Base-by-base conservation (phyloP, 2,888 invertebrate genomes). In the Acronicta alni region DNA sequence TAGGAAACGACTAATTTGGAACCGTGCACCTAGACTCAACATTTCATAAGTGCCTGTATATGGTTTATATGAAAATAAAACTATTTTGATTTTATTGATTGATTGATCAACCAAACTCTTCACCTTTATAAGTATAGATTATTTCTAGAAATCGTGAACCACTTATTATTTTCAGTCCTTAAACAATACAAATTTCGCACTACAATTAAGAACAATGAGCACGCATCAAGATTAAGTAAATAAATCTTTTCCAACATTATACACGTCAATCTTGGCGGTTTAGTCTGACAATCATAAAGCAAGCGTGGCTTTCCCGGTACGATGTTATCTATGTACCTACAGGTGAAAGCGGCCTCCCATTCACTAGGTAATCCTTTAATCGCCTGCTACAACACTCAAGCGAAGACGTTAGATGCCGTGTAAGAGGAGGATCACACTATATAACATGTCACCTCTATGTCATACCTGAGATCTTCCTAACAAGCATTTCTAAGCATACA, bases 241-340 rank as follows among this genome's bases (percentile, higher is more conserved):
- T n/a, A 35, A 7, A 35, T n/a, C 35, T 35, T 35, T 32, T 14
- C 32, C 14, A 32, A 30, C n/a, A 35, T 39, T 63, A 38, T 12
- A 42, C 23, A n/a, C 41, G 26, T 64, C 37, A 64, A 70, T 56
- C 66, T 65, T 38, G 35, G 14, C 17, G 14, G 17, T 45, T 23
- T 26, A 51, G 44, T 55, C 32, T 48, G 41, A 55, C 41, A 38
- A 55, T 37, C 18, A 42, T 58, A 16, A 47, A 48, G 42, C 61
- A 42, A 67, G 43, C 42, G 17, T 44, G 30, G 68, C 73, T 72
- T 67, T 72, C 51, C 67, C 49, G 18, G 20, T 39, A 20, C 61
- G 55, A 68, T 68, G 68, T 68, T 68, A 68, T 72, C 68, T 72
- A 47, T 68, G 62, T 67, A 60, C 51, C 73, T 55, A 68, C 68